phyloP scores from a whole-genome alignment of 2,113 vertebrate genomes.

The Nerophis ophidion region DNA sequence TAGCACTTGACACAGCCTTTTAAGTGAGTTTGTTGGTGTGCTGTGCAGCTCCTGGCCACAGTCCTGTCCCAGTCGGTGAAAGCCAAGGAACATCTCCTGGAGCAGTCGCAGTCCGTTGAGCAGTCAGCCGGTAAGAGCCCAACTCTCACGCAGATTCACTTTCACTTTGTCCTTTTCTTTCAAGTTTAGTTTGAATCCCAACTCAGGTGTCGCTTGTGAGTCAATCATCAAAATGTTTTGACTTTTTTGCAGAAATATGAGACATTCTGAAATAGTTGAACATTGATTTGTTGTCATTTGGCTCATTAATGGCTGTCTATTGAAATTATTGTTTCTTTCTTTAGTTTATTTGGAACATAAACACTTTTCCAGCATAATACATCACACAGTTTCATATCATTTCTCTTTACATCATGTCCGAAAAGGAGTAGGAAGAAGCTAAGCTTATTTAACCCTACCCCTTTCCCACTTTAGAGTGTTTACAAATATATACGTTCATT shows the following conservation, averaged over 20 bases:
- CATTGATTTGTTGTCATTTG: constrained; percentile 15
- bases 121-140: constrained; percentile 72
- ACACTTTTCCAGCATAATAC: too few relatives aligned
- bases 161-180: not conserved
- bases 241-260: constrained; percentile 5
- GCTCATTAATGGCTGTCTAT: constrained; percentile 32
- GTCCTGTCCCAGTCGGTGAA: constrained; percentile 93
- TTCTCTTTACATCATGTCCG: too few relatives aligned
- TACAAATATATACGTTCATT: too few relatives aligned
- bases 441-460: too few relatives aligned
- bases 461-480: too few relatives aligned
- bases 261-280: constrained; percentile 11
- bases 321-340: too few relatives aligned
- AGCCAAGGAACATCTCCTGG: constrained; percentile 82
- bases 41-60: constrained; percentile 84
- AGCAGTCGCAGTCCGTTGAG: constrained; percentile 84
- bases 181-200: not conserved
- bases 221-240: constrained; percentile 7
- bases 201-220: too few relatives aligned
- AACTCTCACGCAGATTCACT: not conserved
- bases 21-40: constrained; percentile 18
- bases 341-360: too few relatives aligned
- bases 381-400: too few relatives aligned
- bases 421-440: too few relatives aligned
- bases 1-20: constrained; percentile 35